phyloP scores from a whole-genome alignment of 2,113 vertebrate species.

The Plestiodon gilberti region DNA sequence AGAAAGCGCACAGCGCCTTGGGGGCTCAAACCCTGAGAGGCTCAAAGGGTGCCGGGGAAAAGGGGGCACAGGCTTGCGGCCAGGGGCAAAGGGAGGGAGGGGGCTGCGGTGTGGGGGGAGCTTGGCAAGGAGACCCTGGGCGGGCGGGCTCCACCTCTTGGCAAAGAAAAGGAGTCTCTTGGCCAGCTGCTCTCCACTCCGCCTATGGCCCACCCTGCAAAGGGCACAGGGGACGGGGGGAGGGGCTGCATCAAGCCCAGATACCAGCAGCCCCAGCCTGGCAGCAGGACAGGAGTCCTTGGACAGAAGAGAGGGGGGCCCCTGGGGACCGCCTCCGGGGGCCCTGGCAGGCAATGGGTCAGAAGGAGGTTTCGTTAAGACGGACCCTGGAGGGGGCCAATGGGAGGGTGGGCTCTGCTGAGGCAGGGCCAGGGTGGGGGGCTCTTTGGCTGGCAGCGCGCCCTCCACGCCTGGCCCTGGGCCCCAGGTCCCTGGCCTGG shows the following conservation, averaged over 20 bases:
- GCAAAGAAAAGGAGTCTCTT: no score
- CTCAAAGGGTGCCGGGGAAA: neutral
- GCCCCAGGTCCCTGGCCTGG: conserved; percentile 70
- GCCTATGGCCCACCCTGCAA: no score
- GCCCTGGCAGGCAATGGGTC: neutral
- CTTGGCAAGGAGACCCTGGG: neutral
- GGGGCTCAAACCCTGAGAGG: neutral
- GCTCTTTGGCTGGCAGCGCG: conserved; percentile 44
- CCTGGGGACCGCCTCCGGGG: neutral
- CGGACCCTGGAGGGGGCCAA: neutral
- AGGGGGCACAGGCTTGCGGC: neutral
- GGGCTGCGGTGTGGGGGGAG: no score
- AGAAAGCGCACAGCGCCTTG: neutral
- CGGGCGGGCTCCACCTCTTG: no score
- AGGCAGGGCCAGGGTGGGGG: conserved; percentile 34
- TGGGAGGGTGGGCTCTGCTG: neutral
- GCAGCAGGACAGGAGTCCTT: neutral
- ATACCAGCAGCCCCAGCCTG: no score
- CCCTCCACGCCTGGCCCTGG: conserved; percentile 31
- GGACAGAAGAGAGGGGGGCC: neutral
- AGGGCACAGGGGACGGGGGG: neutral
- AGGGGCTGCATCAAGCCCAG: no score
- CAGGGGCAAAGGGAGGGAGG: no score
- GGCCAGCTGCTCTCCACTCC: no score
- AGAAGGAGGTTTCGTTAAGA: conserved; percentile 21